Evolutionary conservation across 1,140 invertebrate genomes (phyloP), one percentile per base, ranked within the genome.

Genomic region (Drosophila pachea): DNA sequence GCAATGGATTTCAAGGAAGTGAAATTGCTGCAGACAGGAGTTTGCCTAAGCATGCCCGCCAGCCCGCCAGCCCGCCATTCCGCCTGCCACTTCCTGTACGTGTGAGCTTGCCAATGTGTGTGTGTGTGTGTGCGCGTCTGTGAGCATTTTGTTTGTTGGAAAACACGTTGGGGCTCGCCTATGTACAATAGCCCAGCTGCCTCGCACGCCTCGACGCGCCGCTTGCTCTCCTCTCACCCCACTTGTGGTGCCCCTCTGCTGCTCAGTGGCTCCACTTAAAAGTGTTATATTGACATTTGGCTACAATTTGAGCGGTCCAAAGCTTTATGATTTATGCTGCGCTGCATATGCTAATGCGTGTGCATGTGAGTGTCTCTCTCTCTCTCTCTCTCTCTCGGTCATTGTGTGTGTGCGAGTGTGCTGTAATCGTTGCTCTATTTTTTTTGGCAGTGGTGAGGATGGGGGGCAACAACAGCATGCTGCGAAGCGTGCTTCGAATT

Each of bases 281-380:
- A 83, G 79, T 84, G 79, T 83, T 83, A 79, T 79, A 83, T 83
- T 83, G 79, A 79, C 79, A 83, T 83, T 83, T 83, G 68, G 76
- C 73, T 70, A 76, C 68, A 84, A 67, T 72, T 72, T 72, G 35
- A 58, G 55, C 63, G 54, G 55, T 72, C 50, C 63, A 67, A 72
- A 72, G 52, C 65, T 56, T 76, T 76, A 83, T 83, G 79, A 83
- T 83, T 83, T 83, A 83, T 83, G 79, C 76, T 79, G 78, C 61
- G 68, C 69, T 75, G 58, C 65, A 63, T 59, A 68, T 68, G 49
- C 59, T 53, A 43, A 52, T 53, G 61, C 36, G 45, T 40, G 49
- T 48, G 42, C 11, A 42, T 16, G 16, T 29, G 32, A 7, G 12
- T 48, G 32, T 43, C 14, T 50, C 9, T 29, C 14, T 52, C 7